Base-by-base conservation (phyloP, 2,797 vertebrate species). In the Enteromius paludinosus region DNA sequence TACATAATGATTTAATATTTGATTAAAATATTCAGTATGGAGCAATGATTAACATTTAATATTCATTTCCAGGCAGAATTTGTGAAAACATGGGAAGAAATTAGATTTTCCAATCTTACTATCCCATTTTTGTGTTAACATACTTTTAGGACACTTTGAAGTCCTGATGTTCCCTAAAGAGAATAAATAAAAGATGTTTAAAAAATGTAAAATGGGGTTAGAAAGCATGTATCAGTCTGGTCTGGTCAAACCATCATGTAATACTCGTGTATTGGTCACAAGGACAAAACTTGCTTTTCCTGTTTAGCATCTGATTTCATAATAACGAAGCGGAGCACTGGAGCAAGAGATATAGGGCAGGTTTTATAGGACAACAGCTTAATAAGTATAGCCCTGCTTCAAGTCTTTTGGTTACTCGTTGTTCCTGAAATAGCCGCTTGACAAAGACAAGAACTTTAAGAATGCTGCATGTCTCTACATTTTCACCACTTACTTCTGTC, bases 211-310 rank as follows among this genome's bases (percentile, higher is more conserved):
- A 56, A 54, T 12, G 23, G 2, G 25, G 2, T 20, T 15, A 5
- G 35, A 1, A 35, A 54, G 30, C 25, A 1, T 66, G 35, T 5
- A 61, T 7, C 5, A 11, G n/a, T 69, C 5, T 9, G 4, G 8
- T 23, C 30, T 8, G 28, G 14, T 11, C 17, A 28, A 66, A 23
- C 18, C 20, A 8, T 41, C 25, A 35, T n/a, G n/a, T 65, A 33
- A 33, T 30, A 25, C 3, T 47, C 0, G 23, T 17, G 61, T 35
- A 65, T 10, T 20, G 8, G 11, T 41, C 15, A 8, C 1, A 62
- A 47, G 15, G 5, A 3, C 43, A 75, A 56, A 74, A 56, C 85
- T 70, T 85, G 64, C 68, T 79, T 82, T 68, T 77, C 66, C 47
- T 49, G 72, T 87, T 83, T 20, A 35, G 12, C 77, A 30, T 49